Evolutionary conservation across 23 tunicate genomes (phyloP).

Genomic region (Trididemnum clinides): DNA sequence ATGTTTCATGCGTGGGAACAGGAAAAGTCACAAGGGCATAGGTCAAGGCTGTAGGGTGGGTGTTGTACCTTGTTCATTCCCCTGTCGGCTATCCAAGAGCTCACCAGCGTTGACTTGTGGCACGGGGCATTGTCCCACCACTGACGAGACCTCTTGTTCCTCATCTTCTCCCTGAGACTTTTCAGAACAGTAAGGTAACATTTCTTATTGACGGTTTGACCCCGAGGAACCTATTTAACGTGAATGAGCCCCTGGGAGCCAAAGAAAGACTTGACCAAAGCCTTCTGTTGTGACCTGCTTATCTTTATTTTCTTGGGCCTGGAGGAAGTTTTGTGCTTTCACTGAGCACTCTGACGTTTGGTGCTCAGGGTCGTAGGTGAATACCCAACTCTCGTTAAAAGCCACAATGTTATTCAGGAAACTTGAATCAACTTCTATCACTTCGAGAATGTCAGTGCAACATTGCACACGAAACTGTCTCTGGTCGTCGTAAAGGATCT

Average conservation of each 20-base stretch:
- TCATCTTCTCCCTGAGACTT: slow-evolving; percentile 11
- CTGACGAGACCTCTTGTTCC: slow-evolving; percentile 13
- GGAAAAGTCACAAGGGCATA: slow-evolving; percentile 21
- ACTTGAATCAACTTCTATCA: background rate
- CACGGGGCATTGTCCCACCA: slow-evolving; percentile 25
- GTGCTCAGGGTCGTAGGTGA: slow-evolving; percentile 6
- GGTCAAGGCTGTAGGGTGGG: slow-evolving; percentile 23
- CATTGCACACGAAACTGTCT: slow-evolving; percentile 26
- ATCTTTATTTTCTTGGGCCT: background rate
- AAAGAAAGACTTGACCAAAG: background rate
- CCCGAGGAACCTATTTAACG: background rate
- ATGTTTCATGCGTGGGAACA: background rate
- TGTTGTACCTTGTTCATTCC: slow-evolving; percentile 4
- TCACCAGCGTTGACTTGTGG: slow-evolving; percentile 13
- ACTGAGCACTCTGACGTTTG: slow-evolving; percentile 23
- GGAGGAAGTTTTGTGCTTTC: no score
- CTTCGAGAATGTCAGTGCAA: slow-evolving; percentile 13
- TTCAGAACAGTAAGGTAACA: slow-evolving; percentile 13
- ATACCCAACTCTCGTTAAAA: slow-evolving; percentile 21
- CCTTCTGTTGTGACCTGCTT: slow-evolving; percentile 2
- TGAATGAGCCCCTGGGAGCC: slow-evolving; percentile 10
- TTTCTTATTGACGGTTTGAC: slow-evolving; percentile 14
- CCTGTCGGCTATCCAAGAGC: slow-evolving; percentile 13
- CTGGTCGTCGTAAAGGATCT: no score
- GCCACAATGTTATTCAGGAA: slow-evolving; percentile 23